Conservation (phyloP, 2,113 vertebrate genomes). For the Pedetes capensis region DNA sequence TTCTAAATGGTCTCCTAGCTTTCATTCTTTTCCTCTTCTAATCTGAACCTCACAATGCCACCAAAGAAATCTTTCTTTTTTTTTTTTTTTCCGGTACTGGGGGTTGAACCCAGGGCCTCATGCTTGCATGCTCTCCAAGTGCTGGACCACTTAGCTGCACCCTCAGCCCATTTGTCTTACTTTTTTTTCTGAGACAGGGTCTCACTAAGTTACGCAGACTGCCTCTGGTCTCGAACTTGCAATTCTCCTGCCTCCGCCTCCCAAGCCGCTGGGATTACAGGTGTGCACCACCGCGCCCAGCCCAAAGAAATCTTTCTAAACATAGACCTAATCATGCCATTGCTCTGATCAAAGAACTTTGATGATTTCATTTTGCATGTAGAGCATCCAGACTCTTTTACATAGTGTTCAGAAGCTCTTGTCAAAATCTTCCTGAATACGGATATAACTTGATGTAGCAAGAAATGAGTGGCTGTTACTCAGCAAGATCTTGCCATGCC, state of each 20-base stretch:
- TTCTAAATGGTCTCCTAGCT: slow-evolving; percentile 31
- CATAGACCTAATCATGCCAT: background rate
- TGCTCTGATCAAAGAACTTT: background rate
- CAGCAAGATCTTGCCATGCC: background rate
- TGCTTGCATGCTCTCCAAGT: too few species aligned
- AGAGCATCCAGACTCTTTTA: background rate
- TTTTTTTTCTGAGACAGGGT: too few species aligned
- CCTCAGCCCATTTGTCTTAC: too few species aligned
- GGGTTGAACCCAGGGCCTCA: too few species aligned
- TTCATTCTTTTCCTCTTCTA: background rate
- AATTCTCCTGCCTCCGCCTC: too few species aligned
- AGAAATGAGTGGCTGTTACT: slow-evolving; percentile 11
- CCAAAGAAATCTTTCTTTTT: background rate
- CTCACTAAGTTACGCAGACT: too few species aligned
- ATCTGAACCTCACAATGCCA: background rate
- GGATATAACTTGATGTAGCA: background rate
- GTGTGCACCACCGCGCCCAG: too few species aligned
- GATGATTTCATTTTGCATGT: background rate
- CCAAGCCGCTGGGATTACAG: too few species aligned
- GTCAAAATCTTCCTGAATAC: slow-evolving; percentile 10
- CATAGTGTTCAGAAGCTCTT: background rate
- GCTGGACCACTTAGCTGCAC: too few species aligned
- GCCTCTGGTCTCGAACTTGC: too few species aligned
- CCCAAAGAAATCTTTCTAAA: slow-evolving; percentile 1
- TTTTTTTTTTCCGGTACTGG: too few species aligned